Conservation (phyloP, 2,888 invertebrate species). For the Anagyrus pseudococci region DNA sequence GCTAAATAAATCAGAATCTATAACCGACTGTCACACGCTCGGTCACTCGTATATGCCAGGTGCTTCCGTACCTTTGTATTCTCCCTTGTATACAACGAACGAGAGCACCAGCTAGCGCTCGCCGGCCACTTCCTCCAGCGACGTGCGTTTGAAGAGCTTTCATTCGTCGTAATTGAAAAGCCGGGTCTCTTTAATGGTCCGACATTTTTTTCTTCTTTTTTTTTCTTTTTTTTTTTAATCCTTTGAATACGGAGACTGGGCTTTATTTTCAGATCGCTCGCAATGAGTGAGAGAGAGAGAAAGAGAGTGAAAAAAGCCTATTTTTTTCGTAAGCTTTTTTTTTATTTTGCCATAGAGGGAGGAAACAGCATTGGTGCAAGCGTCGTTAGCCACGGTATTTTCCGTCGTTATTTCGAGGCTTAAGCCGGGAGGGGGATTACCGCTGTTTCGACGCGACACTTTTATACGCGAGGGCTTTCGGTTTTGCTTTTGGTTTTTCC, state of each 20-base stretch:
- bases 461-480: neutral
- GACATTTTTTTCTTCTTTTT: conserved; percentile 8
- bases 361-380: neutral
- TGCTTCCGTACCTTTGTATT: too few species aligned
- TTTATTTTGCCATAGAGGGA: neutral
- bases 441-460: too few species aligned
- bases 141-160: conserved; percentile 9
- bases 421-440: conserved; percentile 3
- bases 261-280: conserved; percentile 15
- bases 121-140: neutral
- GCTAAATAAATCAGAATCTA: too few species aligned
- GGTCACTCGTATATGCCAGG: too few species aligned
- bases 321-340: neutral
- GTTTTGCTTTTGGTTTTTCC: neutral
- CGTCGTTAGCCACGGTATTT: conserved; percentile 12
- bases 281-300: neutral
- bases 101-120: neutral
- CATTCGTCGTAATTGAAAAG: conserved; percentile 17
- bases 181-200: conserved; percentile 10
- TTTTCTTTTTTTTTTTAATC: too few species aligned
- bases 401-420: conserved; percentile 12
- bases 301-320: too few species aligned
- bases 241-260: conserved; percentile 9
- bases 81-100: too few species aligned
- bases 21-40: too few species aligned